phyloP scores from a whole-genome alignment of 2,797 vertebrate species.

The Neopelma chrysocephalum region DNA sequence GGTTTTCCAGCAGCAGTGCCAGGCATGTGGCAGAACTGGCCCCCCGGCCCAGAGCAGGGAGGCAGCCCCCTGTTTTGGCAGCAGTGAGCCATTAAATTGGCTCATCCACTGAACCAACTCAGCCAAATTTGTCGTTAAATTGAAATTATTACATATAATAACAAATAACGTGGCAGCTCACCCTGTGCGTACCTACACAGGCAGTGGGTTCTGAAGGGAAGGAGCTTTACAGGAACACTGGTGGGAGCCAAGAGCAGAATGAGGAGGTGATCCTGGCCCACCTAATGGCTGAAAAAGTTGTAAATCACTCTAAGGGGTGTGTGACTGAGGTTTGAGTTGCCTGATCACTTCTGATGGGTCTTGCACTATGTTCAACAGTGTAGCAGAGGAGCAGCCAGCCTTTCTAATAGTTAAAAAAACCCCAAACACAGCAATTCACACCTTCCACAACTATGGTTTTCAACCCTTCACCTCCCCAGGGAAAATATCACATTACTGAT shows the following conservation, averaged over 20 bases:
- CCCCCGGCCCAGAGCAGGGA: neutral
- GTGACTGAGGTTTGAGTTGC: neutral
- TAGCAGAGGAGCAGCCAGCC: neutral
- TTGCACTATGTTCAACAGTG: neutral
- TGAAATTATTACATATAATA: neutral
- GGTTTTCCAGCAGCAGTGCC: neutral
- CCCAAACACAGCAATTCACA: neutral
- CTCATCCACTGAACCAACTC: neutral
- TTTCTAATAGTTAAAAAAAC: neutral
- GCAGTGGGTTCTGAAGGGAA: neutral
- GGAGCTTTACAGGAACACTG: neutral
- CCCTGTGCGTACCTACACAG: rapidly evolving
- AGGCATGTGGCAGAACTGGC: neutral
- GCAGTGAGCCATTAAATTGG: neutral
- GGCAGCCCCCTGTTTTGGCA: neutral
- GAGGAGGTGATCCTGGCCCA: neutral
- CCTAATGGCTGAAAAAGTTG: neutral
- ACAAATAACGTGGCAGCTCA: neutral
- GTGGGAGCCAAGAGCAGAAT: neutral
- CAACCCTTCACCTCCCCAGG: neutral
- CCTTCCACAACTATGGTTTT: neutral
- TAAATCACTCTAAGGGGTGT: neutral
- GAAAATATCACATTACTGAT: neutral
- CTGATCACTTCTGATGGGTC: neutral
- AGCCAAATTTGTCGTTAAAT: neutral